Conservation (phyloP, 2,113 vertebrate species). For the Microcebus lehilahytsara region DNA sequence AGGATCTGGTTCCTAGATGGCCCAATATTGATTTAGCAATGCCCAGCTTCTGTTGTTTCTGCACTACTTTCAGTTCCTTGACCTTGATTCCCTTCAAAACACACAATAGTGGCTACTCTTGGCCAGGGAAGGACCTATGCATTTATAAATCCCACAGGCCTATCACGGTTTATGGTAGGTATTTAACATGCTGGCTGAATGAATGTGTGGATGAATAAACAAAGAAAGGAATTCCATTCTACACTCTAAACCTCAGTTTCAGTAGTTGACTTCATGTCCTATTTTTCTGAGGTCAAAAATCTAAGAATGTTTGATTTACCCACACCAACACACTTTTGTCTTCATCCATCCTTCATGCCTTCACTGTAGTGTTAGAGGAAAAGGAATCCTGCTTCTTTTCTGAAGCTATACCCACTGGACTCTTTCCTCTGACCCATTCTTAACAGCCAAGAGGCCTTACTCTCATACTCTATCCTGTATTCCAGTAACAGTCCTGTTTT, state of each 20-base stretch:
- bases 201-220: slow-evolving; percentile 5
- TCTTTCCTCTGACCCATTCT: background rate
- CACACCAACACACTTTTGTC: background rate
- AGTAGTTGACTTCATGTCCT: background rate
- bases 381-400: background rate
- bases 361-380: background rate
- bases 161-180: background rate
- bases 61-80: background rate
- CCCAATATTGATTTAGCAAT: background rate
- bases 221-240: background rate
- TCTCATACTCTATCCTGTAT: background rate
- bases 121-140: background rate
- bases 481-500: background rate
- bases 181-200: background rate
- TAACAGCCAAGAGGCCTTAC: background rate
- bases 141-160: background rate
- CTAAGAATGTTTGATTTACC: background rate
- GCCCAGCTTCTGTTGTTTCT: background rate
- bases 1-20: background rate
- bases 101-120: background rate
- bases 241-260: background rate
- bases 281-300: background rate
- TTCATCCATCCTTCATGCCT: background rate
- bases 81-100: background rate
- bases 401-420: background rate